phyloP scores from a whole-genome alignment of 1,140 invertebrate genomes.

The Thaumatotibia leucotreta region DNA sequence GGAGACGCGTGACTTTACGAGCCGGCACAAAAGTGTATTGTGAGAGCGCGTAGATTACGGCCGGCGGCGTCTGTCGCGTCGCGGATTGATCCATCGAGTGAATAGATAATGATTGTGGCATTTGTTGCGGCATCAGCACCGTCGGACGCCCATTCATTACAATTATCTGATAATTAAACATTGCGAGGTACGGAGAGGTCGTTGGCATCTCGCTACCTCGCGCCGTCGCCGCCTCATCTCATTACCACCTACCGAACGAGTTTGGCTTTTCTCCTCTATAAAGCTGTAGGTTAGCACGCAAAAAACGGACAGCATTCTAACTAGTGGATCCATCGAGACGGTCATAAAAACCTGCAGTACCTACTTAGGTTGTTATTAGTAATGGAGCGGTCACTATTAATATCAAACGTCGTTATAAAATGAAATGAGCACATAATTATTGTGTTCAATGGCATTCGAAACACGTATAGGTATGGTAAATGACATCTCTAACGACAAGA shows the following conservation, averaged over 20 bases:
- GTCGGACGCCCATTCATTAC: constrained; percentile 50
- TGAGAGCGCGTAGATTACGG: constrained; percentile 53
- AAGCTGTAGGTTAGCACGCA: not conserved
- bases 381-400: not conserved
- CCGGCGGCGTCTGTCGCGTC: constrained; percentile 41
- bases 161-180: constrained; percentile 50
- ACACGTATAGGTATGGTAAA: no score
- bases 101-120: constrained; percentile 52
- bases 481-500: not conserved
- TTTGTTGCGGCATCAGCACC: constrained; percentile 33
- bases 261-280: not conserved
- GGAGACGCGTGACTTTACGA: constrained; percentile 30
- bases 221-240: not conserved
- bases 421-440: not conserved
- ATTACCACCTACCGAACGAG: constrained; percentile 1
- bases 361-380: not conserved
- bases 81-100: constrained; percentile 49
- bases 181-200: constrained; percentile 37
- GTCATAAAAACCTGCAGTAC: not conserved
- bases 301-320: not conserved
- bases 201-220: constrained; percentile 32
- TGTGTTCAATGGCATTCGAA: not conserved
- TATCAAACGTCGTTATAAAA: not conserved
- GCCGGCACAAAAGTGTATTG: constrained; percentile 57
- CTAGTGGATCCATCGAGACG: not conserved